Percentiles rank a stretch among this genome's conserved stretches.
These are phyloP conservation scores for Atherinomorus stipes DNA, from an alignment of 2,113 vertebrate genomes.

Conservation along the genomic window DNA sequence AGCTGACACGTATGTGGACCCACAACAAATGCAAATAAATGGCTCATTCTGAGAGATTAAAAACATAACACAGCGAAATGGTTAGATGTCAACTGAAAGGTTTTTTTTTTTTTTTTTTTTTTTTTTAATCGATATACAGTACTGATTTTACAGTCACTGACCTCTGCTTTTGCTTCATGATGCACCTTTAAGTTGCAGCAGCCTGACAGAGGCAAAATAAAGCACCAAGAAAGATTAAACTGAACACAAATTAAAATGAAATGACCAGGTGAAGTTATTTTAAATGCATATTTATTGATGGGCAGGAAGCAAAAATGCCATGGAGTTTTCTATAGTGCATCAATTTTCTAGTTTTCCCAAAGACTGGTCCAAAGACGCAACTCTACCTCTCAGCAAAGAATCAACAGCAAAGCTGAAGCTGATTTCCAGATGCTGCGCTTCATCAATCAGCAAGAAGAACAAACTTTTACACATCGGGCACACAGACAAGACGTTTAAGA, in stretches of 20 bases:
- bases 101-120: too few relatives aligned
- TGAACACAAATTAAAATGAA: neutral
- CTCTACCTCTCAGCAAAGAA: neutral
- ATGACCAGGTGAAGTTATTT: conserved; percentile 7
- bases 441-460: neutral
- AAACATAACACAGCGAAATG: too few relatives aligned
- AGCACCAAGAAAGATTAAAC: too few relatives aligned
- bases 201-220: neutral
- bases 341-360: neutral
- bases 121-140: too few relatives aligned
- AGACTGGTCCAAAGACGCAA: neutral
- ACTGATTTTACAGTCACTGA: too few relatives aligned
- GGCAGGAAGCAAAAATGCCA: conserved; percentile 24
- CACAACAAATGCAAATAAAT: too few relatives aligned
- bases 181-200: too few relatives aligned
- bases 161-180: too few relatives aligned
- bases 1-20: too few relatives aligned
- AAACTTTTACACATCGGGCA: neutral
- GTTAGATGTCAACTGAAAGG: too few relatives aligned
- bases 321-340: neutral
- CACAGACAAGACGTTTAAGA: neutral
- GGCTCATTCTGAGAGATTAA: too few relatives aligned
- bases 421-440: neutral
- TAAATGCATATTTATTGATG: conserved; percentile 57
- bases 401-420: neutral